Base-by-base conservation (phyloP, 2,888 invertebrate genomes). In the Xestia rhomboidea region DNA sequence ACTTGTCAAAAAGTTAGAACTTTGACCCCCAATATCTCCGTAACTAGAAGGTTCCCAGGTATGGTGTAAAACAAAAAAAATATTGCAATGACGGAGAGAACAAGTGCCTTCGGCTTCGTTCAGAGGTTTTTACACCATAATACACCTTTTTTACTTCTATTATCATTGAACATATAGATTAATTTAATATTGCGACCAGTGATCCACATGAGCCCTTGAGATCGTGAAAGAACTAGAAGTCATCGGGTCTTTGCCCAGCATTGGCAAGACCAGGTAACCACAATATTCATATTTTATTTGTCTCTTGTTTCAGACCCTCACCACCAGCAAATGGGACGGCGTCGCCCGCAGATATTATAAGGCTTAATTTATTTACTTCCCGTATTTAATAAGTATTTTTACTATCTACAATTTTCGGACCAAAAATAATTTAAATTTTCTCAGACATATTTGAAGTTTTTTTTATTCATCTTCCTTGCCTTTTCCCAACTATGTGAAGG, bases 261-360 rank as follows among this genome's bases (percentile, higher is more conserved):
- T n/a, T n/a, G n/a, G n/a, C n/a, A n/a, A n/a, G 8, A 3, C 2
- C 24, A 51, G 24, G 54, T 30, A 57, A 57, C 30, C 30, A 60
- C 30, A 60, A 8, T 62, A 62, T 30, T 67, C 30, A 67, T 64
- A 44, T 27, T 27, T 5, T 15, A 51, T 51, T 46, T 21, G 1
- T 67, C 6, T n/a, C 7, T 66, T 18, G 71, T 92, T 92, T n/a
- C 92, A 93, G 93, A 90, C 89, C 1, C 84, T 91, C 44, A 88
- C 89, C 0, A 77, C 81, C 49, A 90, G 79, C 79, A 85, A 85
- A 73, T 91, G 86, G 87, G 85, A 89, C 67, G 92, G 91, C 49
- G 87, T 86, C 13, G 91, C 91, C 11, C 87, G 80, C 77, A 89
- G 91, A 89, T 91, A 76, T 78, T 92, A 92, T 79, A 91, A 91